Percentiles rank a stretch among this genome's conserved stretches.
Conservation (phyloP, 53 echinoderm and acorn worm species). For the Mesocentrotus franciscanus region DNA sequence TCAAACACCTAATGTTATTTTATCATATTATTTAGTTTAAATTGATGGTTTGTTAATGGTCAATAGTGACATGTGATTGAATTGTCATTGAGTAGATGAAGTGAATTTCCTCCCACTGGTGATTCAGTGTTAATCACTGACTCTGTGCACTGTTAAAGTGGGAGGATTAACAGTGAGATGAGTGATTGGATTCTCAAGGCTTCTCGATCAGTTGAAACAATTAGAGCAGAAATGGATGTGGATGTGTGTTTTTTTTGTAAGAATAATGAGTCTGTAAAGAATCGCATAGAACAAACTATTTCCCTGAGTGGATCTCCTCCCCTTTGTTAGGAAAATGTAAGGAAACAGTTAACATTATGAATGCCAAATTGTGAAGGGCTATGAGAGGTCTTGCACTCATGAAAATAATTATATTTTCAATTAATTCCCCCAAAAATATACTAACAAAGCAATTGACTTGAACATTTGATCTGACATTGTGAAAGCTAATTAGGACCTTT, state of each 20-base stretch:
- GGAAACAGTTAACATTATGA: no score
- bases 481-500: not conserved
- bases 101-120: slow-evolving; percentile 54
- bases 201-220: not conserved
- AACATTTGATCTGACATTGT: not conserved
- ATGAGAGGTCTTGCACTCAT: not conserved
- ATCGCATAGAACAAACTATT: not conserved
- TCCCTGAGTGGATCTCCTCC: not conserved
- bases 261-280: not conserved
- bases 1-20: not conserved
- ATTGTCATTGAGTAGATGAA: slow-evolving; percentile 39
- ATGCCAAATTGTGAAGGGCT: no score
- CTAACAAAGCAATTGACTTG: not conserved
- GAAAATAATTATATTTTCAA: no score
- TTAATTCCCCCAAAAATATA: not conserved
- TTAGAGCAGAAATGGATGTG: slow-evolving; percentile 14
- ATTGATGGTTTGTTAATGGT: not conserved
- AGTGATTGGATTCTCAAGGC: slow-evolving; percentile 26
- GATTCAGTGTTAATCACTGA: slow-evolving; percentile 60
- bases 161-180: slow-evolving; percentile 33
- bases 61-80: slow-evolving; percentile 15
- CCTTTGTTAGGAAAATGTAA: no score
- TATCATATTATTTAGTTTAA: not conserved
- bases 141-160: not conserved
- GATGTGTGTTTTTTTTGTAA: not conserved